Base-by-base conservation (phyloP, 2,888 invertebrate genomes). In the Prionchulus punctatus region DNA sequence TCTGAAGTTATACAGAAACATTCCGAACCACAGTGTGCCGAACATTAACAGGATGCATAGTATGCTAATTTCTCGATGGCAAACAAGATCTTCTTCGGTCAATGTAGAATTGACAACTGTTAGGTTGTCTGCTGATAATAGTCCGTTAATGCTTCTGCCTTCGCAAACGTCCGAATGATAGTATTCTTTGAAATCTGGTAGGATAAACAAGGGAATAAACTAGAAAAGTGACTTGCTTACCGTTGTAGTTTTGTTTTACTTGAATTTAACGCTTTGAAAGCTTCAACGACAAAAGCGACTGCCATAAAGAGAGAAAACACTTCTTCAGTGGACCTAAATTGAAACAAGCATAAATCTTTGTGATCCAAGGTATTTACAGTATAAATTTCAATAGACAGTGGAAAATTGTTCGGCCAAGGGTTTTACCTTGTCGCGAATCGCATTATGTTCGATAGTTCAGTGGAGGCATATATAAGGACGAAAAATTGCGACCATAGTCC, bases 221-320 rank as follows among this genome's bases (percentile, higher is more conserved):
- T n/a, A n/a, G 12, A 45, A 23, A 23, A 45, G 18, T 45, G 7
- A 18, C 36, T n/a, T n/a, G n/a, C n/a, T n/a, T n/a, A n/a, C n/a
- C n/a, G n/a, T n/a, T n/a, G n/a, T n/a, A n/a, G n/a, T n/a, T n/a
- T n/a, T n/a, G n/a, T n/a, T n/a, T n/a, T n/a, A n/a, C n/a, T n/a
- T n/a, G n/a, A n/a, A n/a, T n/a, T n/a, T 49, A 76, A 71, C 60
- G 78, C 78, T 64, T 74, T 72, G 59, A 76, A 73, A 55, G 78
- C 78, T 68, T 80, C 79, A 43, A 78, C 77, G 57, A 75, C 74
- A 66, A 80, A 79, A 49, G 79, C 79, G 62, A 79, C 76, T 47
- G 78, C 77, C 60, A 80, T 79, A 67, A 79, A 80, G 50, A 79
- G 67, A 15, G 79, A 77, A 66, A 80, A 80, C 59, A 79, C 79